Base-by-base conservation (phyloP, 2,888 invertebrate species). In the Eupeodes luniger region DNA sequence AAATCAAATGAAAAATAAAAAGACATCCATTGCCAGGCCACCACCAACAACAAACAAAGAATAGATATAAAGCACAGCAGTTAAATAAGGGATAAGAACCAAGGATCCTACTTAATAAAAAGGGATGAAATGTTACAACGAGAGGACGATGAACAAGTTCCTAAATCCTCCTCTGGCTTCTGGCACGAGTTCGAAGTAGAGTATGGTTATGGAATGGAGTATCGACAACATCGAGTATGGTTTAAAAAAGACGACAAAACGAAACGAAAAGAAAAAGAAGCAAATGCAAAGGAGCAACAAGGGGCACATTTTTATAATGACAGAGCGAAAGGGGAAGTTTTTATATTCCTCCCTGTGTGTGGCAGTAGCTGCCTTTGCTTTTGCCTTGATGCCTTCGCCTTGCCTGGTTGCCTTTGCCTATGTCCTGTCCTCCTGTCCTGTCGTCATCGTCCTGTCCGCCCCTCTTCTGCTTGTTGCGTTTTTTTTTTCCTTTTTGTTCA, bases 51-150 rank as follows among this genome's bases (percentile, higher is more conserved):
- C 79, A 81, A 76, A 79, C 64, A 83, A 61, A 79, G 84, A 82
- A 76, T 76, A 70, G 70, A 85, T 75, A 76, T 86, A 86, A 79
- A 72, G 81, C 74, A 79, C 36, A 77, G 61, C 53, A 85, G 72
- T 78, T 49, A 85, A 79, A 86, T 75, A 77, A 86, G 74, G 83
- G 81, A 88, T 84, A 88, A 84, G 74, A 88, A 81, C 64, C 78
- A 88, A 87, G 88, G 88, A 85, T 85, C 81, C 84, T 84, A 85
- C 84, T 85, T 81, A 81, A 81, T 85, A 88, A 88, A 87, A 88
- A 85, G 81, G 85, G 81, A 85, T 84, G 81, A 88, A 85, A 79
- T 59, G 67, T 62, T 36, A 84, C 55, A 69, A 78, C 61, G 40
- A 79, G 51, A 79, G 61, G 62, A 81, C 81, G 82, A 70, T 70